Base-by-base conservation (phyloP, 2,888 invertebrate genomes). In the Drosophila putrida region DNA sequence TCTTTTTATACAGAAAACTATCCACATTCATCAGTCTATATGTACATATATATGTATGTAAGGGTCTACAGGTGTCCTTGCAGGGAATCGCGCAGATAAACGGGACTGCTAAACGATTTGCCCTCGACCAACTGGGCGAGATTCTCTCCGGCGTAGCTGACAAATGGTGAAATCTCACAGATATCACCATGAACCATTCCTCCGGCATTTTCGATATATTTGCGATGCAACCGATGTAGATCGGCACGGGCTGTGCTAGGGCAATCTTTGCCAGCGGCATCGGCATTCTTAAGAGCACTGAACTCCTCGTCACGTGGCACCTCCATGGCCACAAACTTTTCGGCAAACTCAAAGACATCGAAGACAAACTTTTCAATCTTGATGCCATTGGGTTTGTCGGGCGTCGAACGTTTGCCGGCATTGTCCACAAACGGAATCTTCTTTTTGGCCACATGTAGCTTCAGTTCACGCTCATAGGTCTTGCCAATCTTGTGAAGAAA, bases 341-440 rank as follows among this genome's bases (percentile, higher is more conserved):
- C 95, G 0, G 98, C 95, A 92, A 97, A 98, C 89, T 96, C 96
- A 90, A 99, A 99, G 0, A 99, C 98, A 92, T 99, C 99, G 91
- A 99, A 99, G 9, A 99, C 97, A 91, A 99, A 99, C 92, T 99
- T 99, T 91, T 99, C 99, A 93, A 99, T 96, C 93, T 99, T 99
- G 76, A 99, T 97, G 9, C 99, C 99, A 88, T 99, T 99, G 0
- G 98, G 96, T 70, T 95, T 94, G 0, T 95, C 94, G 0, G 99
- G 99, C 73, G 95, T 95, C 39, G 95, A 93, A 49, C 95, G 93
- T 15, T 95, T 93, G 4, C 97, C 97, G 8, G 94, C 93, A 1
- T 94, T 93, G 90, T 97, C 95, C 0, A 98, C 93, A 82, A 95
- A 96, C 0, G 98, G 96, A 76, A 99, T 99, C 93, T 99, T 99